Evolutionary conservation across 1,140 invertebrate genomes (phyloP), one percentile per base, ranked within the genome.

Genomic region (Aphidius ervi): DNA sequence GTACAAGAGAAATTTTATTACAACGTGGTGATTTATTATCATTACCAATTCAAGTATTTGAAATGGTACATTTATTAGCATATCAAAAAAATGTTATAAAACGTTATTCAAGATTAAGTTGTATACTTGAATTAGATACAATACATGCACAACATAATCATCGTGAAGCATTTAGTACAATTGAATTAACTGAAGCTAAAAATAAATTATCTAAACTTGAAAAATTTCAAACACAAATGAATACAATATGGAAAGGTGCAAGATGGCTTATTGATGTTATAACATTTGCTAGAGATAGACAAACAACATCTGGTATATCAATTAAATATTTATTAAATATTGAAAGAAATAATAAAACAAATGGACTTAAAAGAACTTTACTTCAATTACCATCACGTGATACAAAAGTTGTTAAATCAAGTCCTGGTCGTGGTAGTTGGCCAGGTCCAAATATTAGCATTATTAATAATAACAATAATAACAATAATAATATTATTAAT

Each of bases 251-350:
- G 96, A 95, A 95, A 72, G 87, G 88, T 31, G 88, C 92, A 4
- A 85, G 97, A 9, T 99, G 96, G 96, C 84, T 98, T 1, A 93
- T 96, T 84, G 94, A 98, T 69, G 87, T 96, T 4, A 92, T 98
- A 46, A 89, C 91, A 1, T 95, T 94, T 72, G 94, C 95, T 1
- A 82, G 95, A 58, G 95, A 97, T 71, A 89, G 91, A 68, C 42
- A 3, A 6, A 9, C 52, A 16, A 9, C 39, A 9, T 63, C 70
- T 5, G 80, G 80, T 5, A 78, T 79, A 46, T 75, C 70, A 10
- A 79, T 83, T 65, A 75, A 71, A 42, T 70, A 79, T 56, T 61
- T 83, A 23, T 62, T 82, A 9, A 75, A 70, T 52, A 58, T 80
- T n/a, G 75, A 77, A 31, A 70, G 72, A n/a, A 50, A 56, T 45